Percentiles rank a stretch among this genome's conserved stretches.
Evolutionary conservation across 1,140 invertebrate species (phyloP).

Genomic region (Drosophila albomicans): DNA sequence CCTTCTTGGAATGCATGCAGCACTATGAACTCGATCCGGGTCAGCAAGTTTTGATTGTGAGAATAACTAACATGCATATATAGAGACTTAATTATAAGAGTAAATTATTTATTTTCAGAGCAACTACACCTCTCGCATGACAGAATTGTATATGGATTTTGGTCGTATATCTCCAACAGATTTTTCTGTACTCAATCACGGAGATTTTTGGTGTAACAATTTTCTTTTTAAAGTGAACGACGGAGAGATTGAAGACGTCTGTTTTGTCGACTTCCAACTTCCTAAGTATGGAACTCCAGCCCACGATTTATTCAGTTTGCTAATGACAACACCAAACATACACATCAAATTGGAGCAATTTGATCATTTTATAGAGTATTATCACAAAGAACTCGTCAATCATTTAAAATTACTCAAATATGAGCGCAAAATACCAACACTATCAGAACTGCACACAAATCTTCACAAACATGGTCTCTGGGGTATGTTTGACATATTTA

Average conservation of each 20-base stretch:
- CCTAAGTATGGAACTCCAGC: slow-evolving; percentile 77
- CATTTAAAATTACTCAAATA: slow-evolving; percentile 65
- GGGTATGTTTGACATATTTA: slow-evolving; percentile 51
- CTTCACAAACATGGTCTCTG: slow-evolving; percentile 63
- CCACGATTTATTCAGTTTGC: slow-evolving; percentile 79
- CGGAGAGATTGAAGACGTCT: slow-evolving; percentile 59
- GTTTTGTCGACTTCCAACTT: slow-evolving; percentile 85
- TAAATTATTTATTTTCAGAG: slow-evolving; percentile 34
- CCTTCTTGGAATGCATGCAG: slow-evolving; percentile 73
- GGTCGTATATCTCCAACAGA: slow-evolving; percentile 78
- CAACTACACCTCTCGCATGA: slow-evolving; percentile 63
- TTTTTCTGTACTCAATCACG: slow-evolving; percentile 88
- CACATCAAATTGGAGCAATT: slow-evolving; percentile 69
- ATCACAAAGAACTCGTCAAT: slow-evolving; percentile 62
- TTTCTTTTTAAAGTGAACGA: slow-evolving; percentile 80
- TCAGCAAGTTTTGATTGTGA: slow-evolving; percentile 58
- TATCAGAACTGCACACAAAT: slow-evolving; percentile 62
- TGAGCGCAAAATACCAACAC: slow-evolving; percentile 50
- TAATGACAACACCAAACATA: slow-evolving; percentile 65
- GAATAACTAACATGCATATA: slow-evolving; percentile 2
- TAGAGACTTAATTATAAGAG: not conserved
- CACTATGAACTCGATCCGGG: slow-evolving; percentile 60
- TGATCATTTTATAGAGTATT: slow-evolving; percentile 75
- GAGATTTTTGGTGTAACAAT: slow-evolving; percentile 86
- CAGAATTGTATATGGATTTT: slow-evolving; percentile 70